Base-by-base conservation (phyloP, 2,113 vertebrate species). In the Callipepla squamata region DNA sequence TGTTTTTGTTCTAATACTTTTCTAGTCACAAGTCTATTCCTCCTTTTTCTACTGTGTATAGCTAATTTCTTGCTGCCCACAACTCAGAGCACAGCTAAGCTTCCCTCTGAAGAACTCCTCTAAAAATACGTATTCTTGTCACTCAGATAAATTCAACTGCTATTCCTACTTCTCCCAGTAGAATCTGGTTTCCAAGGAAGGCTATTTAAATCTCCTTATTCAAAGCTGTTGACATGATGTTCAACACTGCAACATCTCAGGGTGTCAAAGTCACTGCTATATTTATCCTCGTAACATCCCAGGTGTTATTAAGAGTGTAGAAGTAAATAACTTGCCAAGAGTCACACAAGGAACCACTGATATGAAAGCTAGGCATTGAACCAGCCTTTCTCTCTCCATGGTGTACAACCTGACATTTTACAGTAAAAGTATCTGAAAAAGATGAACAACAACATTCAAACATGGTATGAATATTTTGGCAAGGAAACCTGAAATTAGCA, bases 181-280 rank as follows among this genome's bases (percentile, higher is more conserved):
- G 91, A 94, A 88, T 85, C 79, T 94, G 73, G 22, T 88, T 96
- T 94, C 95, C 82, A 91, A 65, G 57, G 61, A 83, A 62, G 51
- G 76, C 80, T 94, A 94, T 95, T 95, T 96, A 91, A 80, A 67
- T 85, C 76, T 70, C 47, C 86, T 93, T 94, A 86, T 72, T 90
- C 88, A 88, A 93, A 93, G 81, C 63, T 92, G 76, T 79, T 92
- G 74, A 84, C 86, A 61, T 25, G 69, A 72, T 87, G 94, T 73
- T 89, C 83, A 90, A 62, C 14, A 32, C 66, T 45, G 67, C 63
- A 84, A 67, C 94, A 87, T 94, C 75, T 83, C 63, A 70, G 63
- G 47, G 59, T 63, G 68, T 74, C 72, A 67, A 18, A 93, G 89
- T 89, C 87, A 77, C 57, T 61, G 74, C 85, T 83, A 47, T 92